Base-by-base conservation (phyloP, 2,888 invertebrate species). In the Chelonus formosanus region DNA sequence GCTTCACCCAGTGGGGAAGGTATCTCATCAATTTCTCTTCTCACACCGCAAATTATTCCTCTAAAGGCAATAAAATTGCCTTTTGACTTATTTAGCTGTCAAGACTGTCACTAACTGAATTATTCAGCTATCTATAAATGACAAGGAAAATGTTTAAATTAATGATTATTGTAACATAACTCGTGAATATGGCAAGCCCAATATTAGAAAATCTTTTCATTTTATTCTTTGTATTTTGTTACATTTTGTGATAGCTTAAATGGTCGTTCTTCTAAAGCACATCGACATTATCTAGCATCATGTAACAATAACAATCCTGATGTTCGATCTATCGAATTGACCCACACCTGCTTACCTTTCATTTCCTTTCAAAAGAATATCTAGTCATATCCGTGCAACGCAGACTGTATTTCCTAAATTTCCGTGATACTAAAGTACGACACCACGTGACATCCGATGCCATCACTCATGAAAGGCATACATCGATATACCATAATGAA, bases 321-420 rank as follows among this genome's bases (percentile, higher is more conserved):
- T 31, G 5, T 5, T 48, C 48, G 31, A 48, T 7, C 10, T 48
- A 48, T 48, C 5, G 31, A 48, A 48, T 48, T 48, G 48, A 10
- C 31, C 48, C 8, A 48, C 48, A 48, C 48, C 48, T 48, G 10
- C 10, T 48, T 48, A n/a, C 48, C 48, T 31, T 48, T 6, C 40
- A 44, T 40, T 31, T 56, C 56, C 20, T 20, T 20, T 1, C 1
- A 20, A 20, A 43, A 20, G 20, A 55, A 55, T 6, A n/a, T 36
- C 34, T 4, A 36, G 40, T 55, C 10, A 55, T 40, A 10, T 36
- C 35, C 40, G 40, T 6, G 7, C 4, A 45, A 20, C 20, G 5
- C n/a, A 5, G 31, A 48, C 6, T 36, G 50, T 50, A 59, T 50
- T 59, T 59, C 59, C 59, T 59, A 36, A 59, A 59, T 59, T 59